Percentiles rank a stretch among this genome's conserved stretches.
phyloP scores from a whole-genome alignment of 2,888 invertebrate genomes.

The Acronicta alni region DNA sequence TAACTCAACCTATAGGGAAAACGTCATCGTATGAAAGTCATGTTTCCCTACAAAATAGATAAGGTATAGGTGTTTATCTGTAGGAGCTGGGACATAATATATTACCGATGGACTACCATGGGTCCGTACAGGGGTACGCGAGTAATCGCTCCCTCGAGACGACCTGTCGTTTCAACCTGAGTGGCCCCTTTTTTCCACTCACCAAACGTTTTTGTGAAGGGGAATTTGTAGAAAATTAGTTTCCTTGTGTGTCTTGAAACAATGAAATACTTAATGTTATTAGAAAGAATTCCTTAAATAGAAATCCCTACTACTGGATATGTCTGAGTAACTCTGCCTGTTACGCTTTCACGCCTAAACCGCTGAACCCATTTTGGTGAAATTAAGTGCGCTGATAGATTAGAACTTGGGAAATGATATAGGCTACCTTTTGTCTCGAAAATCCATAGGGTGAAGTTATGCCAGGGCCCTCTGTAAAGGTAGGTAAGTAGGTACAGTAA shows the following conservation, averaged over 20 bases:
- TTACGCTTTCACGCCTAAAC: too few relatives aligned
- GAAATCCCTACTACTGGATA: too few relatives aligned
- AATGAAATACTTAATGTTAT: neutral
- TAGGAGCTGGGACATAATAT: slow-evolving; percentile 49
- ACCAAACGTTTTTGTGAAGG: slow-evolving; percentile 41
- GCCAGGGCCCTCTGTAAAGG: too few relatives aligned
- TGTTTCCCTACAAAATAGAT: slow-evolving; percentile 51
- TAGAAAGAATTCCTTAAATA: too few relatives aligned
- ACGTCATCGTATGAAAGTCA: slow-evolving; percentile 50
- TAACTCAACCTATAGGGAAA: slow-evolving; percentile 39
- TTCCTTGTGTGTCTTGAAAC: slow-evolving; percentile 10
- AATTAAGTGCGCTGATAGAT: too few relatives aligned
- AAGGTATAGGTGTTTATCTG: slow-evolving; percentile 56
- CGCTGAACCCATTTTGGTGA: too few relatives aligned
- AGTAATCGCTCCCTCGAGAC: slow-evolving; percentile 63
- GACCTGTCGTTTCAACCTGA: slow-evolving; percentile 58
- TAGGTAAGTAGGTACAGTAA: too few relatives aligned
- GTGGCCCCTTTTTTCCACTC: slow-evolving; percentile 40
- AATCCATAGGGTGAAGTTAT: too few relatives aligned
- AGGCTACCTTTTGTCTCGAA: too few relatives aligned
- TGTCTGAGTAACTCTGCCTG: too few relatives aligned
- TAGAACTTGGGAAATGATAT: too few relatives aligned
- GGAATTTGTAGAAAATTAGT: slow-evolving; percentile 50
- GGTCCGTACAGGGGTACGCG: slow-evolving; percentile 38
- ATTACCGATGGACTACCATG: slow-evolving; percentile 50